Base-by-base conservation (phyloP, 2,113 vertebrate species). In the Mirza zaza region DNA sequence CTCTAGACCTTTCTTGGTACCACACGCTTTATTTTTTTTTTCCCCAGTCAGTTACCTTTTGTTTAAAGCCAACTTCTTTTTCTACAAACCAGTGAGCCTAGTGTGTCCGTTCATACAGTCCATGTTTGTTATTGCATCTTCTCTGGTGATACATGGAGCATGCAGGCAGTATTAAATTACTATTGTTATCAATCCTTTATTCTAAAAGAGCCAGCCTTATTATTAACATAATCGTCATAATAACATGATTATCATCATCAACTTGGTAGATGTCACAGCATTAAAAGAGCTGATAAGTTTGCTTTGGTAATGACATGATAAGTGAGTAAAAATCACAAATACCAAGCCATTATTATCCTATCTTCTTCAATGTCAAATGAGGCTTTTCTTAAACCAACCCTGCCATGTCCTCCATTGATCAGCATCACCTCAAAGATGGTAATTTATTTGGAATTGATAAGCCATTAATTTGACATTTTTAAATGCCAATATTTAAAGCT, bases 371-470 rank as follows among this genome's bases (percentile, higher is more conserved):
- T 73, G 97, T 91, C 97, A 94, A 96, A 76, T 68, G 34, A 96
- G 90, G 59, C 92, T 75, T 97, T 92, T 94, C 77, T 96, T 89
- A 96, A 96, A 96, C 94, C 96, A 98, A 97, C 6, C 3, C 57
- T 89, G 93, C 90, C 67, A 94, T 97, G 87, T 75, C 90, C 50
- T 90, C 34, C 94, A 98, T 96, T 97, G 97, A 98, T 98, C 97
- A 95, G 92, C 85, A 63, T 91, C 79, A 96, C 29, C 86, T 83
- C 90, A 93, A 87, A 94, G 77, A 65, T 83, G 88, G 17, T 94
- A 84, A 91, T 98, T 94, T 98, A 97, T 98, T 97, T 97, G 85
- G 18, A 94, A 98, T 97, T 96, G 98, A 98, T 98, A 83, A 73
- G 39, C 21, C 65, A 98, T 97, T 98, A 97, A 98, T 97, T 98